Percentiles rank a stretch among this genome's conserved stretches.
These are phyloP conservation scores for Ctenicera cuprea DNA, from an alignment of 2,888 invertebrate species.

Conservation along the genomic window DNA sequence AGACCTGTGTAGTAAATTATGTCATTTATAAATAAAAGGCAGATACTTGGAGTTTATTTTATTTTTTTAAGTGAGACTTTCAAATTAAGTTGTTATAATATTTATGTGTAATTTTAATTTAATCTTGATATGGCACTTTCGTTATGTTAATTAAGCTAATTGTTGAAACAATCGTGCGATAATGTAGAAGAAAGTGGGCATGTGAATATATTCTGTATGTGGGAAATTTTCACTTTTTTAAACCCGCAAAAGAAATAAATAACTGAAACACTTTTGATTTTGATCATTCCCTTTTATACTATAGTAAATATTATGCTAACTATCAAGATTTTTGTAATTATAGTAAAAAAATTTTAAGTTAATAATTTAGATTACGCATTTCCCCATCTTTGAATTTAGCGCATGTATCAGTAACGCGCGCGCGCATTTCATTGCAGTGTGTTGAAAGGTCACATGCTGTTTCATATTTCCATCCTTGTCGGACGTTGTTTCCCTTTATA, in stretches of 20 bases:
- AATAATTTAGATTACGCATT: not conserved
- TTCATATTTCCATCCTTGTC: constrained; percentile 5
- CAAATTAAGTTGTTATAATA: constrained; percentile 2
- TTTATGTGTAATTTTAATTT: constrained; percentile 31
- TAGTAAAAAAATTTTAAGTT: no score
- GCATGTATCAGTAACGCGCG: constrained; percentile 30
- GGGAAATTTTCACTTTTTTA: constrained; percentile 64
- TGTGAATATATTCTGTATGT: constrained; percentile 55
- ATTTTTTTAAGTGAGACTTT: constrained; percentile 9
- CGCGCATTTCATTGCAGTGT: constrained; percentile 32
- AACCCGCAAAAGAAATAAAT: constrained; percentile 4
- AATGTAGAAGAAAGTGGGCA: constrained; percentile 65
- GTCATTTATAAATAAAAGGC: not conserved
- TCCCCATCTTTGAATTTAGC: constrained; percentile 33
- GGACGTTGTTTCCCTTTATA: not conserved
- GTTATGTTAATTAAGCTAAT: constrained; percentile 65
- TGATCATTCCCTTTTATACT: not conserved
- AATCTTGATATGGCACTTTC: constrained; percentile 62
- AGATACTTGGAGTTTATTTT: not conserved
- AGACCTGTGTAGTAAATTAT: constrained; percentile 13
- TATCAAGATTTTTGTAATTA: no score
- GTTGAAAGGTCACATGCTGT: constrained; percentile 6
- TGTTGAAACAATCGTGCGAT: constrained; percentile 63
- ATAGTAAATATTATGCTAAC: not conserved
- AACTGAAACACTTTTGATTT: constrained; percentile 23